Conservation (phyloP, 2,113 vertebrate genomes). For the Climacteris rufus region DNA sequence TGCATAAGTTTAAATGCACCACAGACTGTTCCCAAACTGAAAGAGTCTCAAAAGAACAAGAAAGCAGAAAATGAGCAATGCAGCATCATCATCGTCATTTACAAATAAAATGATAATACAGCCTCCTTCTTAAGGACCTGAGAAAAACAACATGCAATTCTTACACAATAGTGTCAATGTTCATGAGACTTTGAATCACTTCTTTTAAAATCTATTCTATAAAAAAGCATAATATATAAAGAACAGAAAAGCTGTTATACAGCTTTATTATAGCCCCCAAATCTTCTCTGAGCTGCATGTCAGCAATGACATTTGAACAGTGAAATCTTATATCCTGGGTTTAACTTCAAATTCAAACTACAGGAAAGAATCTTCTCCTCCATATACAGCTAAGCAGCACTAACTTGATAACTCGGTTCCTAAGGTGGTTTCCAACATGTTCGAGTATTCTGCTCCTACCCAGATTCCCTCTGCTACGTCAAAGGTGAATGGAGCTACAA, state of each 20-base stretch:
- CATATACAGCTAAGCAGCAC: neutral
- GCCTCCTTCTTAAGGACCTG: neutral
- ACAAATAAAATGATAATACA: neutral
- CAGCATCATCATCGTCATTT: neutral
- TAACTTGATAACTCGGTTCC: neutral
- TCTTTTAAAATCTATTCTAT: neutral
- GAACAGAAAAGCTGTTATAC: neutral
- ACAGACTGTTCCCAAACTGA: neutral
- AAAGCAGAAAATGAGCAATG: neutral
- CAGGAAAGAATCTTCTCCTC: neutral
- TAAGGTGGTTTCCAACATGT: neutral
- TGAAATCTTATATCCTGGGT: neutral
- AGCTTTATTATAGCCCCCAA: neutral
- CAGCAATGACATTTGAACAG: neutral
- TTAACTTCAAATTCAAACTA: neutral
- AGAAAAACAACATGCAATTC: neutral
- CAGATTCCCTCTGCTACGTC: neutral
- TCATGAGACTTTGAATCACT: neutral
- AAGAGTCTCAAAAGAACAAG: neutral
- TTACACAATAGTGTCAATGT: neutral
- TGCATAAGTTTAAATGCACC: conserved; percentile 28
- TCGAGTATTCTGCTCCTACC: neutral
- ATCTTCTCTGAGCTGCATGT: neutral
- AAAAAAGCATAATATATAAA: neutral
- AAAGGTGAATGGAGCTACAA: neutral